Base-by-base conservation (phyloP, 2,113 vertebrate genomes). In the Cathartes aura region DNA sequence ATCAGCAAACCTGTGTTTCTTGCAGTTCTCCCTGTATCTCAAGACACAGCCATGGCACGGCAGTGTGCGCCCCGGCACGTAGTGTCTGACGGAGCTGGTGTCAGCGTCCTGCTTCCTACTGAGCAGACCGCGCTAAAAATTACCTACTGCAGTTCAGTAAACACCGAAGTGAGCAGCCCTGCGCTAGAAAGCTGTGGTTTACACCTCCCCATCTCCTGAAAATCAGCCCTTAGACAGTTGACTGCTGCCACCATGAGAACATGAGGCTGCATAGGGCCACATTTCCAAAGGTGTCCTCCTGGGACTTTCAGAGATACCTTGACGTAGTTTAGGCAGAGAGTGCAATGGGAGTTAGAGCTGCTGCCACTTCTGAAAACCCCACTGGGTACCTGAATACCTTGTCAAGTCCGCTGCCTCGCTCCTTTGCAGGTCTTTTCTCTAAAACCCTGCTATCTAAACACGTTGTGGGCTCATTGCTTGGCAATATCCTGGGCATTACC, bases 31-130 rank as follows among this genome's bases (percentile, higher is more conserved):
- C 20, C 18, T 11, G 18, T n/a, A 2, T 12, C 50, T 42, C 15
- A 0, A 7, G 72, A 43, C 86, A 67, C 3, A 3, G 82, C 58
- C 11, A 0, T 5, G 73, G 52, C 53, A 5, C 1, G 10, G 71
- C 71, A 6, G 16, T 1, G 27, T 55, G 82, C 1, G 4, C 45
- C n/a, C 22, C 5, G 2, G 82, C 83, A 83, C 71, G 9, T 45
- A 24, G 42, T 4, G 59, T 67, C 82, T 82, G 71, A 22, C 8
- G 1, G 87, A 26, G 78, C 45, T 11, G 78, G 52, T 60, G 38
- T 12, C 48, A 24, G 80, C 7, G 2, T 82, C 81, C 68, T 29
- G 73, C 80, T 63, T 15, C 84, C 48, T 23, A 3, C 73, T 19
- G 74, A 70, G 68, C 93, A 11, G 30, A 11, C 21, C 3, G 16